Conservation (phyloP, 2,113 vertebrate species). For the Cricetomys ansorgei region DNA sequence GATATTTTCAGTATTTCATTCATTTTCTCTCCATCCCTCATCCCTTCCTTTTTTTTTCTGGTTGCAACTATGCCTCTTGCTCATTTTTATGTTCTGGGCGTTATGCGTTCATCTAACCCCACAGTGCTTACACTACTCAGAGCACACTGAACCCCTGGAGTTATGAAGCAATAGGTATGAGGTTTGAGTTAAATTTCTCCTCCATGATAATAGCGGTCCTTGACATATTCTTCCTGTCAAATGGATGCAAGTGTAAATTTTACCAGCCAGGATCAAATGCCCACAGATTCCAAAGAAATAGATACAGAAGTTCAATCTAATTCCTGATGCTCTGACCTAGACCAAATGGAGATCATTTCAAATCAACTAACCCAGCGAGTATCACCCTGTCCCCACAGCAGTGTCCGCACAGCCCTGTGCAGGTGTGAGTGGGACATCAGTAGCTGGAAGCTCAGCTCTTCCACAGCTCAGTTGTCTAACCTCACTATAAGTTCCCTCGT, state of each 20-base stretch:
- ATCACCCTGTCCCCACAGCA: accelerated
- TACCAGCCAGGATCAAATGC: neutral
- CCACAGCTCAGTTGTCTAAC: neutral
- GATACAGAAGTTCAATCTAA: neutral
- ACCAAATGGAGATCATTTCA: neutral
- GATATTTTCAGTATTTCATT: neutral
- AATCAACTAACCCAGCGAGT: no score
- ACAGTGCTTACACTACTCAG: neutral
- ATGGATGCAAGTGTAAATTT: neutral
- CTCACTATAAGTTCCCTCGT: neutral
- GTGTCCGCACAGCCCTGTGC: accelerated
- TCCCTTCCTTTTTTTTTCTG: no score
- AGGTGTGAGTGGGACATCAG: neutral
- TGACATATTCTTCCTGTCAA: constrained; percentile 29
- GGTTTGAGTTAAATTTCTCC: neutral
- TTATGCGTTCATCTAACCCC: neutral
- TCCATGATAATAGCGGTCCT: neutral
- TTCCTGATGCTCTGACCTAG: neutral
- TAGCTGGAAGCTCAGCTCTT: neutral
- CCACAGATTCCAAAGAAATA: neutral
- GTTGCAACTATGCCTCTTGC: neutral
- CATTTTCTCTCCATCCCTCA: neutral
- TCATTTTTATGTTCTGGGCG: neutral
- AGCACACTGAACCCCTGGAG: neutral
- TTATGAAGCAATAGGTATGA: neutral